Evolutionary conservation across 2,113 vertebrate genomes (phyloP).

Genomic region (Gadus chalcogrammus): DNA sequence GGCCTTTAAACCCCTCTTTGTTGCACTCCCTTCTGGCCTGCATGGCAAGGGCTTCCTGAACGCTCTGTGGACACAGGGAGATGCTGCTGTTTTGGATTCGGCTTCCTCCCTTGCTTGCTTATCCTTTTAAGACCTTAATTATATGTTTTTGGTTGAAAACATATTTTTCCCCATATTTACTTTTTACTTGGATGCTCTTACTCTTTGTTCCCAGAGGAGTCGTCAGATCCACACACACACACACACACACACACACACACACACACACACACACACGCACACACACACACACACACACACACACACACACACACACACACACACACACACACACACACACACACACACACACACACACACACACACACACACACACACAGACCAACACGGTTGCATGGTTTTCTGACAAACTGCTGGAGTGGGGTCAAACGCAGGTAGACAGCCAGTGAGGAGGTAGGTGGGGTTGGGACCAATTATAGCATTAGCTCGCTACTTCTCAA

Average conservation of each 20-base stretch:
- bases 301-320: constrained; percentile 8
- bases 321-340: constrained; percentile 1
- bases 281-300: constrained; percentile 3
- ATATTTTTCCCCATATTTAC: constrained; percentile 8
- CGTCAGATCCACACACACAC: constrained; percentile 27
- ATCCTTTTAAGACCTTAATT: constrained; percentile 27
- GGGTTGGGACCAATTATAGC: constrained; percentile 53
- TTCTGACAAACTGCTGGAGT: constrained; percentile 19
- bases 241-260: constrained; percentile 31
- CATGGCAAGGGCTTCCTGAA: constrained; percentile 1
- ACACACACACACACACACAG: constrained; percentile 20
- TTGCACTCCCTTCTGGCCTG: constrained; percentile 11
- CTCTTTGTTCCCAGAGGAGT: neutral
- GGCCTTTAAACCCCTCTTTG: constrained; percentile 49
- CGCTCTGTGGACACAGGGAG: no score
- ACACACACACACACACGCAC: constrained; percentile 32
- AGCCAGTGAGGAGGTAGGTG: constrained; percentile 28
- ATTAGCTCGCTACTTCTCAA: constrained; percentile 52
- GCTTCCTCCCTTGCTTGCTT: neutral
- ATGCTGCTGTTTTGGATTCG: neutral
- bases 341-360: constrained; percentile 3
- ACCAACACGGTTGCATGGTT: constrained; percentile 18
- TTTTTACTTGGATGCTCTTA: constrained; percentile 26
- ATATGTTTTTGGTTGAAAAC: constrained; percentile 17
- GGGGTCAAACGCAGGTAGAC: constrained; percentile 67